A percentile compares a stretch with the other conserved stretches of the same genome.
These are phyloP conservation scores for Antheraea pernyi DNA, from an alignment of 1,140 invertebrate species.

Conservation along the genomic window DNA sequence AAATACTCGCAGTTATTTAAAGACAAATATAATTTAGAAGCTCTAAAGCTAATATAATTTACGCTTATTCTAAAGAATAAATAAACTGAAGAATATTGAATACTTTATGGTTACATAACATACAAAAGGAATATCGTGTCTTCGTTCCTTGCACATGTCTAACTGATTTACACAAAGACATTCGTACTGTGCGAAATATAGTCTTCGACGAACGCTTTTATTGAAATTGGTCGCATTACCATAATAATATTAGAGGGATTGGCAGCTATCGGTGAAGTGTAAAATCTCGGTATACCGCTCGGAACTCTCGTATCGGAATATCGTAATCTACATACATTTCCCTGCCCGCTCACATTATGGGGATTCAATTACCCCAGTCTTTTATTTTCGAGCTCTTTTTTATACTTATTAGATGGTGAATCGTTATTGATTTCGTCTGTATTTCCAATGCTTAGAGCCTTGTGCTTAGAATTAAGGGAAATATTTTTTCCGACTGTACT, in stretches of 20 bases:
- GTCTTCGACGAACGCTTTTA: constrained; percentile 66
- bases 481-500: neutral
- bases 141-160: constrained; percentile 59
- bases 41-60: too few relatives aligned
- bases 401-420: constrained; percentile 25
- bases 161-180: constrained; percentile 52
- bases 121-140: constrained; percentile 19
- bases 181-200: constrained; percentile 48
- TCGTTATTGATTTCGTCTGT: constrained; percentile 33
- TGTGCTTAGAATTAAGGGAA: constrained; percentile 19
- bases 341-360: constrained; percentile 48
- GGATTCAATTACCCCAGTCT: constrained; percentile 68
- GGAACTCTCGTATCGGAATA: constrained; percentile 56
- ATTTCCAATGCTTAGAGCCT: constrained; percentile 24
- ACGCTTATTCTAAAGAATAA: too few relatives aligned
- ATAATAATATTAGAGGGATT: constrained; percentile 76
- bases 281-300: constrained; percentile 65
- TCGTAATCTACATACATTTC: constrained; percentile 68
- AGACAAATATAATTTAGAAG: too few relatives aligned
- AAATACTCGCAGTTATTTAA: too few relatives aligned
- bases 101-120: neutral
- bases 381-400: constrained; percentile 56
- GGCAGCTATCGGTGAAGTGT: constrained; percentile 68
- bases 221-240: constrained; percentile 73
- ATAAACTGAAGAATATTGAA: neutral